Base-by-base conservation (phyloP, 2,113 vertebrate species). In the Nannobrachium achirus region DNA sequence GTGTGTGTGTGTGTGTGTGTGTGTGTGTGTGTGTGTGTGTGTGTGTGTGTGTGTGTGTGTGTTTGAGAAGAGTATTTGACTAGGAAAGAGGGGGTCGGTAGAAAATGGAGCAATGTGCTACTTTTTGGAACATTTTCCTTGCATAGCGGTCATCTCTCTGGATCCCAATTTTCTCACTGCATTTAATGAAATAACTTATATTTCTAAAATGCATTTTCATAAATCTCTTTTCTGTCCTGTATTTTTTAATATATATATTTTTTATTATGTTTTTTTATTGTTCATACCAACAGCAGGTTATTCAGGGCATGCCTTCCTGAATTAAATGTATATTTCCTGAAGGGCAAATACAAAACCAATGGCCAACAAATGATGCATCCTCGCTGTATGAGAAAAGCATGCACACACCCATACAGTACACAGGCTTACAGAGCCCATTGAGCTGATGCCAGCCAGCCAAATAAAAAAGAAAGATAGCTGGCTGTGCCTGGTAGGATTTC, bases 331-430 rank as follows among this genome's bases (percentile, higher is more conserved):
- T 33, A 33, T 33, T 33, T 33, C 71, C 19, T 62, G 51, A 83
- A 73, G 52, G 45, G 69, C 80, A 61, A 70, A 76, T 61, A 49
- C 42, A 62, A 60, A 3, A 53, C 25, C 13, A 25, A 39, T 75
- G 42, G 51, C 80, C 75, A 77, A 79, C 74, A 56, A 88, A 33
- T 7, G 25, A 38, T 69, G 14, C 10, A 62, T 56, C 45, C 40
- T 70, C 41, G 53, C 51, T 59, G 51, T 50, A 64, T 66, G 56
- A 64, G 18, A 71, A 39, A 53, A 45, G 69, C 25, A 19, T n/a
- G n/a, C n/a, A n/a, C n/a, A n/a, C n/a, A n/a, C n/a, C n/a, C n/a
- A n/a, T n/a, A 4, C 49, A 15, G 1, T 10, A 7, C 41, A 44
- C 38, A 44, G 10, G 52, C 6, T 10, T 18, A 42, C 51, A 57